Evolutionary conservation across 2,797 vertebrate species (phyloP), one percentile per base, ranked within the genome.

Genomic region (Sphenopsis melanotis): DNA sequence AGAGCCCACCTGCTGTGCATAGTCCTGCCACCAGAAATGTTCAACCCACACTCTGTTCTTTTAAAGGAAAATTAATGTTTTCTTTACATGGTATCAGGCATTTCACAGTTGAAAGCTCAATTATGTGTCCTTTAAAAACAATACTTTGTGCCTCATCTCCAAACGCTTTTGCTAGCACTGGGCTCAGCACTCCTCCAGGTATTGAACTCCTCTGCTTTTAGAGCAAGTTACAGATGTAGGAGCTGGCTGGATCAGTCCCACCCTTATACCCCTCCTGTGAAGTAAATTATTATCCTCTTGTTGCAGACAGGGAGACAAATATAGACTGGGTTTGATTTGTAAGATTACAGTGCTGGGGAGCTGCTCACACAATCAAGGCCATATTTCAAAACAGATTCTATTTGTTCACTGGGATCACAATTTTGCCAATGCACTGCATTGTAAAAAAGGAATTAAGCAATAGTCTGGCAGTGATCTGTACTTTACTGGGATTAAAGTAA

Each of bases 31-130:
- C 65, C 65, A 91, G 65, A 94, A 88, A 72, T 76, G 61, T 76
- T 92, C 90, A 96, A 93, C 91, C 42, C 91, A 81, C 87, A 83
- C 36, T 32, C 61, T 64, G 24, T 66, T 86, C 79, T 93, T 95
- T 96, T 76, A 94, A 92, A 80, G 72, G 47, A 94, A 97, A 95
- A 97, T 93, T 89, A 91, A 65, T 86, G 50, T 94, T 93, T 95
- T 92, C 79, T 96, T 89, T 92, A 81, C 69, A 78, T 56, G 87
- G 61, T 55, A 92, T 52, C 72, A 90, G 72, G 71, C 50, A 78
- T 94, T 95, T 92, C 72, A 76, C 85, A 88, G 82, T 34, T 78
- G 87, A 93, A 64, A 72, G 17, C 46, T 94, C 71, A 85, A 87
- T 69, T 83, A 86, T 30, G 12, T 61, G 32, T 86, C 50, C 82